phyloP scores from a whole-genome alignment of 1,140 invertebrate genomes.

The Saccostrea glomerata region DNA sequence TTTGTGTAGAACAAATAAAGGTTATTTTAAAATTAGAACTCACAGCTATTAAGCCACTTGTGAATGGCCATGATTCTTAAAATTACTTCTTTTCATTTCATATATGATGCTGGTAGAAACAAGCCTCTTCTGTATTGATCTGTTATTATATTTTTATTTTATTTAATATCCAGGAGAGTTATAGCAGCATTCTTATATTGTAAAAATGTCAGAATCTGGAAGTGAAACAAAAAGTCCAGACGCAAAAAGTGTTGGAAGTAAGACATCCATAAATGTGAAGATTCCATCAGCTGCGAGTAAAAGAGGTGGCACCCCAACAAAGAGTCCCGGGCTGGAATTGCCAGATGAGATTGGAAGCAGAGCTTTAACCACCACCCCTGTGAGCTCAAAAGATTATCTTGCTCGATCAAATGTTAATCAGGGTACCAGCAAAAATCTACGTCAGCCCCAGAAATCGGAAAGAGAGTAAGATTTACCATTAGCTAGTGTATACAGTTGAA shows the following conservation, averaged over 20 bases:
- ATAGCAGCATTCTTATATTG: neutral
- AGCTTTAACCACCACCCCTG: constrained; percentile 62
- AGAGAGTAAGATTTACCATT: constrained; percentile 62
- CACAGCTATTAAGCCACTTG: no score
- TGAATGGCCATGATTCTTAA: no score
- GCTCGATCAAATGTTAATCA: constrained; percentile 15
- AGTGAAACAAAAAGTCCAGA: constrained; percentile 60
- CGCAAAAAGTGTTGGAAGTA: constrained; percentile 66
- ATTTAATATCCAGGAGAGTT: neutral
- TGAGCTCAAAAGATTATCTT: constrained; percentile 53
- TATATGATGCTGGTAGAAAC: neutral
- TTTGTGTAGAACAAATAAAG: no score
- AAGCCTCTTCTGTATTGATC: neutral
- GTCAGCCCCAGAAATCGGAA: constrained; percentile 63
- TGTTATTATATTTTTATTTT: neutral
- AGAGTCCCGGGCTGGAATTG: constrained; percentile 27
- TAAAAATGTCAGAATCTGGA: constrained; percentile 30
- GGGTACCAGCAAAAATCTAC: constrained; percentile 56
- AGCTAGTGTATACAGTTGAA: no score
- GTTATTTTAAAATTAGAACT: no score
- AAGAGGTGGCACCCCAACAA: constrained; percentile 54
- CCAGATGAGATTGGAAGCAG: constrained; percentile 57
- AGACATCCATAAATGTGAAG: constrained; percentile 74
- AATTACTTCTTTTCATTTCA: no score
- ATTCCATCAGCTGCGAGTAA: constrained; percentile 64